Conservation (phyloP, 1,140 invertebrate genomes). For the Phymastichus coffea region DNA sequence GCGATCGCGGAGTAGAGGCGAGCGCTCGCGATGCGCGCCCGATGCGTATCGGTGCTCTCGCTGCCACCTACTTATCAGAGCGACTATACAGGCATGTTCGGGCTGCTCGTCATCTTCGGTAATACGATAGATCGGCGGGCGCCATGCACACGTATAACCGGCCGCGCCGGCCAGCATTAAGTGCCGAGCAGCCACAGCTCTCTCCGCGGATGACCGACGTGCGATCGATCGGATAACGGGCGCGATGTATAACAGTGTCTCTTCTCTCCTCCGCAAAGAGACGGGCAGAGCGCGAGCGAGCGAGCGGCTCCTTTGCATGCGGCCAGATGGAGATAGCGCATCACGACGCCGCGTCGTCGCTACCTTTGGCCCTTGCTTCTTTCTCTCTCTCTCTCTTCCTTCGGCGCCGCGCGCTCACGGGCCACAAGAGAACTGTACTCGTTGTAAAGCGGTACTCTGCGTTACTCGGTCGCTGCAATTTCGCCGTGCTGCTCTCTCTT, state of each 20-base stretch:
- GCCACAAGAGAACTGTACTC: conserved; percentile 10
- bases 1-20: too few species aligned
- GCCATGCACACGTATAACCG: conserved; percentile 46
- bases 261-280: too few species aligned
- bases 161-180: conserved; percentile 39
- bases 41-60: too few species aligned
- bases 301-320: not conserved
- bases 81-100: too few species aligned
- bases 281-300: too few species aligned
- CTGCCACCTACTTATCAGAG: too few species aligned
- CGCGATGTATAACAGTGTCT: conserved; percentile 32
- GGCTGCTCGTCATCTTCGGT: too few species aligned
- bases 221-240: conserved; percentile 20
- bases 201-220: conserved; percentile 28
- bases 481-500: not conserved
- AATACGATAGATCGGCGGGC: too few species aligned
- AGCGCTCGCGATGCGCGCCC: too few species aligned
- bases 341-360: conserved; percentile 1
- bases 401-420: too few species aligned
- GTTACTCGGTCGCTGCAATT: too few species aligned
- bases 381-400: conserved; percentile 5
- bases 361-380: not conserved
- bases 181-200: conserved; percentile 37
- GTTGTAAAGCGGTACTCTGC: not conserved
- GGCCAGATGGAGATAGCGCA: not conserved